A percentile compares a stretch with the other conserved stretches of the same genome.
These are phyloP conservation scores for Hoplias malabaricus DNA, from an alignment of 2,113 vertebrate genomes.

Conservation along the genomic window DNA sequence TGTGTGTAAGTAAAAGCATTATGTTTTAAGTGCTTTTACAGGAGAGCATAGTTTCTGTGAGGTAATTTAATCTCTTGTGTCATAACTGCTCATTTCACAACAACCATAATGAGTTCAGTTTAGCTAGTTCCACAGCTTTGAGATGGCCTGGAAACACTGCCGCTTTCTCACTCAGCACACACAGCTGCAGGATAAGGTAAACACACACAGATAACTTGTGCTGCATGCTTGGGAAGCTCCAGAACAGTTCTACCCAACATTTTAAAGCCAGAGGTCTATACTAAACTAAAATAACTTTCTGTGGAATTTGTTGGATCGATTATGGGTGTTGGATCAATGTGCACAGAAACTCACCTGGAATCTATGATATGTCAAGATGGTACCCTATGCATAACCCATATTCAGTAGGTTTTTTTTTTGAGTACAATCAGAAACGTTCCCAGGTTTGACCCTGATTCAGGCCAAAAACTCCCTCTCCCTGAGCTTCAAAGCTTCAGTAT, in stretches of 20 bases:
- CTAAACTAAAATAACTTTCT: too few relatives aligned
- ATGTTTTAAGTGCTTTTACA: too few relatives aligned
- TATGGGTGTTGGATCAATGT: too few relatives aligned
- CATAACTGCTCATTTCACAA: neutral
- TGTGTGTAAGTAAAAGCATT: too few relatives aligned
- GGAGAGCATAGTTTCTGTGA: too few relatives aligned
- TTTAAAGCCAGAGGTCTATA: neutral
- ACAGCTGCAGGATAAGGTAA: conserved; percentile 28
- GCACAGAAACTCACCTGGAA: neutral
- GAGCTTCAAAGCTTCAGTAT: neutral
- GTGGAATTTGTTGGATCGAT: too few relatives aligned
- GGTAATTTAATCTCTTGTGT: neutral
- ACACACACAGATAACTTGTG: neutral
- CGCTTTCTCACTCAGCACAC: conserved; percentile 41
- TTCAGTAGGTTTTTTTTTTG: neutral
- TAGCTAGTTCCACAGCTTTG: conserved; percentile 36
- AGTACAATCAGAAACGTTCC: neutral
- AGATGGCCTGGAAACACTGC: conserved; percentile 55
- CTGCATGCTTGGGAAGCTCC: neutral
- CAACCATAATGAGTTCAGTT: neutral
- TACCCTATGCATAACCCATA: neutral
- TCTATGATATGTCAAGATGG: too few relatives aligned
- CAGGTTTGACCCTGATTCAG: neutral
- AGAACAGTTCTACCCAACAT: neutral
- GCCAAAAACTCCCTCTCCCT: neutral